These are phyloP conservation scores for Helicoverpa assulta DNA, from an alignment of 2,888 invertebrate genomes.

Conservation along the genomic window DNA sequence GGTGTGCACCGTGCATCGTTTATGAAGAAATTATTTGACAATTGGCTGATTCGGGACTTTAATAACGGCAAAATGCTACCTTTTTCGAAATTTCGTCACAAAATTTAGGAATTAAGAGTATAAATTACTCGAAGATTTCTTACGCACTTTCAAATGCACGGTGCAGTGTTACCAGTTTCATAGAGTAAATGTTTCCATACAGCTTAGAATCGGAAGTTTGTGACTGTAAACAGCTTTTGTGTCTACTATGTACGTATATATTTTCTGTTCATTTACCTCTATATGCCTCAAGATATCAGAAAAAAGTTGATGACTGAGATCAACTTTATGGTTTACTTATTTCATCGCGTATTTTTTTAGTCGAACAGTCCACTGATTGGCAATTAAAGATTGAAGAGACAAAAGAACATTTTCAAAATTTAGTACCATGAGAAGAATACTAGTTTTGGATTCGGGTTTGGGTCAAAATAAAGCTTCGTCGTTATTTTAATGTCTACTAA, in stretches of 20 bases:
- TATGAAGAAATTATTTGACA: slow-evolving; percentile 5
- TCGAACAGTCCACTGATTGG: background rate
- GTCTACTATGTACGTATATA: background rate
- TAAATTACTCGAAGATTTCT: slow-evolving; percentile 4
- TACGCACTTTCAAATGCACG: slow-evolving; percentile 13
- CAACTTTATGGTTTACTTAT: background rate
- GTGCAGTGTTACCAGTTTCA: slow-evolving; percentile 18
- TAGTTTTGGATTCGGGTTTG: background rate
- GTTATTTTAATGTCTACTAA: background rate
- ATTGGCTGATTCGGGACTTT: slow-evolving; percentile 11
- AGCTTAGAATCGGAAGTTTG: slow-evolving; percentile 13
- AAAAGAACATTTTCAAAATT: slow-evolving; percentile 8
- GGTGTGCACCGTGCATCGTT: slow-evolving; percentile 15
- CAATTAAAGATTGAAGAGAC: background rate
- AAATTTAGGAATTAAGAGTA: slow-evolving; percentile 13
- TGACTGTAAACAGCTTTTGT: slow-evolving; percentile 8
- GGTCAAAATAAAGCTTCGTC: slow-evolving; percentile 1
- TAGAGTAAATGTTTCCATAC: background rate
- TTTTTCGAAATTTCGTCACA: slow-evolving; percentile 1
- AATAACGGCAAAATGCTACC: background rate
- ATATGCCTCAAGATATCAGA: slow-evolving; percentile 5
- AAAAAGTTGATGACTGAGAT: background rate
- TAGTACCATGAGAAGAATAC: background rate
- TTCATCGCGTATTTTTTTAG: too few species aligned
- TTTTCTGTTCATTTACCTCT: slow-evolving; percentile 4